Evolutionary conservation across 2,888 invertebrate genomes (phyloP).

Genomic region (Mythimna impura): DNA sequence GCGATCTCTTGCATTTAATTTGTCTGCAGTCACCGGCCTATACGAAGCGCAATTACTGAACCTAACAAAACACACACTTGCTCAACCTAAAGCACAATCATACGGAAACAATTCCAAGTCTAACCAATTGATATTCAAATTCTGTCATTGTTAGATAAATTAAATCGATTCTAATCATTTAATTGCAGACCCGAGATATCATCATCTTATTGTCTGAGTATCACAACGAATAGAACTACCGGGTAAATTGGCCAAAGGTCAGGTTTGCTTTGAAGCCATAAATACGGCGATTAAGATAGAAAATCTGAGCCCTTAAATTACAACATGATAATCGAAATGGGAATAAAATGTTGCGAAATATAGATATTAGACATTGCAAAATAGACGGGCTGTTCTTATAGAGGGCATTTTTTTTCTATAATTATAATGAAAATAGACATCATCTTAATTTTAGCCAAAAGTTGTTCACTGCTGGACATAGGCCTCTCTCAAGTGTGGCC

Average conservation of each 20-base stretch:
- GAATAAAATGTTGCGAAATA: constrained; percentile 25
- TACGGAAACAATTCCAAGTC: constrained; percentile 18
- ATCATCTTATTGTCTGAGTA: constrained; percentile 58
- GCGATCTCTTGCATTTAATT: too few species aligned
- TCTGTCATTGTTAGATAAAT: constrained; percentile 70
- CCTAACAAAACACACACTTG: not conserved
- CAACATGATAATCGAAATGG: constrained; percentile 32
- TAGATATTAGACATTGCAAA: not conserved
- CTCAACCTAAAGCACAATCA: not conserved
- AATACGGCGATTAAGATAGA: constrained; percentile 44
- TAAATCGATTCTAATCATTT: constrained; percentile 68
- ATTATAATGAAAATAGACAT: too few species aligned
- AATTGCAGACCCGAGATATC: constrained; percentile 64
- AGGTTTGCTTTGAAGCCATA: constrained; percentile 47
- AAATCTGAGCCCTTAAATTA: constrained; percentile 29
- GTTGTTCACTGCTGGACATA: too few species aligned
- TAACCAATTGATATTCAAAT: constrained; percentile 45
- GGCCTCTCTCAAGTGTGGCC: too few species aligned
- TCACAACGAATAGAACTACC: constrained; percentile 45
- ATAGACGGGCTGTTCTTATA: too few species aligned
- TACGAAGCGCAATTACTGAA: not conserved
- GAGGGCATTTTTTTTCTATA: too few species aligned
- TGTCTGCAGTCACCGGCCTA: not conserved
- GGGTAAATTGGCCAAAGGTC: constrained; percentile 52
- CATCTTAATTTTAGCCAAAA: too few species aligned